Evolutionary conservation across 1,140 invertebrate genomes (phyloP), one percentile per base, ranked within the genome.

Genomic region (Linepithema humile): DNA sequence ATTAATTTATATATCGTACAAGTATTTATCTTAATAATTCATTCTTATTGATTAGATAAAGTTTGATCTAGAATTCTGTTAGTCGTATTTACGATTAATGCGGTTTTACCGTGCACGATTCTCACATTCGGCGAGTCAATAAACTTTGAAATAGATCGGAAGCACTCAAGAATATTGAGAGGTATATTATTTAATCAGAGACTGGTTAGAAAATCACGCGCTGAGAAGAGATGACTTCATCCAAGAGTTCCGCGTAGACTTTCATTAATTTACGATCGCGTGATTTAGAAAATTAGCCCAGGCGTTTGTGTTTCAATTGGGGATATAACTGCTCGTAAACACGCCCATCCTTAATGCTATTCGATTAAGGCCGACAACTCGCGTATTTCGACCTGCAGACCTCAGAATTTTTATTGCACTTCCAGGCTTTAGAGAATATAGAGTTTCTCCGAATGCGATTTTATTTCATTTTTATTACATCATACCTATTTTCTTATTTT

Each of bases 101-200:
- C n/a, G n/a, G 29, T 64, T 62, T 7, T 12, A 20, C 59, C 35
- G 17, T 17, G 10, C 12, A 45, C 23, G 23, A 72, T 38, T 35
- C 23, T 50, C 23, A 40, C 45, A 20, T 69, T 67, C 75, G 7
- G 1, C 10, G 48, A 69, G 62, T 40, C 12, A 23, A 80, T 40
- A 40, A 70, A 5, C 45, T 69, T 55, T 32, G 3, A 29, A 15
- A 57, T 29, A 38, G 4, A 23, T 69, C 45, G 57, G 55, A 57
- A 73, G 73, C 86, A 88, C 86, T 88, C 82, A 87, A 69, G 86
- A 67, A 87, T 74, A 88, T 88, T 87, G 82, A 84, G 80, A 65
- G 60, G 69, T 60, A 62, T 83, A 77, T 87, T 80, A 62, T 87
- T 74, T 83, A 83, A 87, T 88, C 82, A 80, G 60, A 57, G 69